phyloP scores from a whole-genome alignment of 2,113 vertebrate species.

The Bolborhynchus lineola region DNA sequence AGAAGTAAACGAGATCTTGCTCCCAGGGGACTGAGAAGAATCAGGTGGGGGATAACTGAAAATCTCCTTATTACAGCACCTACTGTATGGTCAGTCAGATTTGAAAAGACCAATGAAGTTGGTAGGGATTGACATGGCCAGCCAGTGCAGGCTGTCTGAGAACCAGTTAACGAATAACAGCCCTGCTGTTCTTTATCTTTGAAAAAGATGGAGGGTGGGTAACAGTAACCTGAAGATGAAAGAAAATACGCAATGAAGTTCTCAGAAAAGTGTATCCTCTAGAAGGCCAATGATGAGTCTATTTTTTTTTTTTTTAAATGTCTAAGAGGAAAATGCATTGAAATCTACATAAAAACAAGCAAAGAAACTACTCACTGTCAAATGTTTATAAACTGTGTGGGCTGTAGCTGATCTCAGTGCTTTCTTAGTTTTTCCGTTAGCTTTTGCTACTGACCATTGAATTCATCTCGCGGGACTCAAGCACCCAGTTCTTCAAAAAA shows the following conservation, averaged over 20 bases:
- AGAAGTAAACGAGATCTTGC: background rate
- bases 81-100: background rate
- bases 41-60: background rate
- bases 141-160: background rate
- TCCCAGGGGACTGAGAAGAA: background rate
- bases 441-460: conserved; percentile 7
- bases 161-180: background rate
- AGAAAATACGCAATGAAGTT: background rate
- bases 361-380: background rate
- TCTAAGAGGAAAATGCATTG: background rate
- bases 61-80: background rate
- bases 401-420: background rate
- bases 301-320: background rate
- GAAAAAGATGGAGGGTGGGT: background rate
- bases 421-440: conserved; percentile 6
- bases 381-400: background rate
- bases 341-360: background rate
- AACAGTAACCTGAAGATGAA: background rate
- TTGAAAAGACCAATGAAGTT: background rate
- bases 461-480: background rate
- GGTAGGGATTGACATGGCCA: background rate
- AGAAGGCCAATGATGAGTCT: background rate
- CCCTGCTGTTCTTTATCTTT: background rate
- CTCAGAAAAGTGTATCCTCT: background rate
- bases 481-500: background rate